phyloP scores from a whole-genome alignment of 2,888 invertebrate species.

The Disparrhopalites patrizii region DNA sequence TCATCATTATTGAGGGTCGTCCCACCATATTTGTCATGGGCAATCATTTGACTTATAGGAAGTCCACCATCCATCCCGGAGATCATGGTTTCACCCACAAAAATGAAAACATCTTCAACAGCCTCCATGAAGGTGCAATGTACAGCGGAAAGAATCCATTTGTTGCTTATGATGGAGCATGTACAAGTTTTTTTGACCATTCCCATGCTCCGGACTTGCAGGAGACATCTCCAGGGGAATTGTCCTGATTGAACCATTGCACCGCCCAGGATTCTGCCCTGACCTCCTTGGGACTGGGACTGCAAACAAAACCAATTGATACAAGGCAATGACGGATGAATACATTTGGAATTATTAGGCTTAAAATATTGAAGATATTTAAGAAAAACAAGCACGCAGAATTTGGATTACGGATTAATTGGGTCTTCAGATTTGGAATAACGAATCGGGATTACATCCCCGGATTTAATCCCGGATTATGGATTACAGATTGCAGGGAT shows the following conservation, averaged over 20 bases:
- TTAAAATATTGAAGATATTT: too few relatives aligned
- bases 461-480: too few relatives aligned
- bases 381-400: too few relatives aligned
- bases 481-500: too few relatives aligned
- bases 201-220: neutral
- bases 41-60: neutral
- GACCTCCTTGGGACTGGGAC: neutral
- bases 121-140: slow-evolving; percentile 5
- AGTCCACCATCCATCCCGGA: neutral
- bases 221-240: slow-evolving; percentile 11
- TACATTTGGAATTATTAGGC: too few relatives aligned
- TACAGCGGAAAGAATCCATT: slow-evolving; percentile 8
- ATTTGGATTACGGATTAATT: too few relatives aligned
- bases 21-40: neutral
- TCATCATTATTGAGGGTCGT: slow-evolving; percentile 3
- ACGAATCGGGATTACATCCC: too few relatives aligned
- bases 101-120: neutral
- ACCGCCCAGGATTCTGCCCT: neutral
- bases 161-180: slow-evolving; percentile 10
- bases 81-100: neutral
- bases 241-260: neutral
- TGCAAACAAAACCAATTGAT: too few relatives aligned
- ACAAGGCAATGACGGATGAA: too few relatives aligned
- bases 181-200: slow-evolving; percentile 4
- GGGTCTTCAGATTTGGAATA: too few relatives aligned